Conservation (phyloP, 2,888 invertebrate genomes). For the Heteromyza rotundicornis region DNA sequence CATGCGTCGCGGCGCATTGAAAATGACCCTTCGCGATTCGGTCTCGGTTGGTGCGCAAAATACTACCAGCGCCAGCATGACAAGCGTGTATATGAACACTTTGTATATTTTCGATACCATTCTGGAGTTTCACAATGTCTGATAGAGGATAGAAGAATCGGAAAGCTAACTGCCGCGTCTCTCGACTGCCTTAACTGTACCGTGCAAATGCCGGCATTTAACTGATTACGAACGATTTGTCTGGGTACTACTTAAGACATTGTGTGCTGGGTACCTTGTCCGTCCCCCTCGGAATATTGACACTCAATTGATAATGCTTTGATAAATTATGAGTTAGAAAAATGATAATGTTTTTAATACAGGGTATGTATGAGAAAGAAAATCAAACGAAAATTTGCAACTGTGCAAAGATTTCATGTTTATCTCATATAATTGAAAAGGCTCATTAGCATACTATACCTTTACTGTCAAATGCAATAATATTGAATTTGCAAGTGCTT, state of each 20-base stretch:
- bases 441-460: no score
- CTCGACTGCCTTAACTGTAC: neutral
- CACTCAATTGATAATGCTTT: neutral
- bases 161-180: neutral
- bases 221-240: slow-evolving; percentile 47
- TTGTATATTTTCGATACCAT: slow-evolving; percentile 25
- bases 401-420: no score
- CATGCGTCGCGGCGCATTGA: slow-evolving; percentile 43
- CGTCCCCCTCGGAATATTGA: neutral
- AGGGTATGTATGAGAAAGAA: slow-evolving; percentile 1
- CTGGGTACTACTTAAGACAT: neutral
- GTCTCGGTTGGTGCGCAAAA: slow-evolving; percentile 38
- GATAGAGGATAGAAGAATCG: neutral
- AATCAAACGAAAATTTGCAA: no score
- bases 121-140: neutral
- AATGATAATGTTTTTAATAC: neutral
- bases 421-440: no score
- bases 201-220: slow-evolving; percentile 44
- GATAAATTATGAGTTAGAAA: neutral
- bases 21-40: slow-evolving; percentile 52
- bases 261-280: neutral
- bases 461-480: no score
- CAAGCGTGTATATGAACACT: slow-evolving; percentile 35
- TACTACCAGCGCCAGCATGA: slow-evolving; percentile 39
- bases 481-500: no score